Conservation (phyloP, 2,888 invertebrate genomes). For the Pocota personata region DNA sequence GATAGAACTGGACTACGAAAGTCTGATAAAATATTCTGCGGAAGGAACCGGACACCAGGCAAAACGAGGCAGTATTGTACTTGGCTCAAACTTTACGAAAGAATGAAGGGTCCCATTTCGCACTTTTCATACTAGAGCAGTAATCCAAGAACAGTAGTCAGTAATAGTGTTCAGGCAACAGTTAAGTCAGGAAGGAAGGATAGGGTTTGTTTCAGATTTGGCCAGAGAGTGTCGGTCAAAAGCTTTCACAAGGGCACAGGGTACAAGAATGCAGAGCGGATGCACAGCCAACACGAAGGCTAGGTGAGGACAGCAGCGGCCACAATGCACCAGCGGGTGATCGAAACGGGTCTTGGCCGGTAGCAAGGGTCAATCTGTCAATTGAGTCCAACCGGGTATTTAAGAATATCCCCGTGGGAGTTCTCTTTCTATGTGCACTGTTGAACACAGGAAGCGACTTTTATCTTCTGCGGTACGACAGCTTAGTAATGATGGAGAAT, state of each 20-base stretch:
- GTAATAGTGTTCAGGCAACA: background rate
- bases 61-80: constrained; percentile 11
- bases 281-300: background rate
- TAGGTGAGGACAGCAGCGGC: background rate
- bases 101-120: background rate
- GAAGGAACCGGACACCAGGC: constrained; percentile 25
- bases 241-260: background rate
- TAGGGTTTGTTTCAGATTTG: background rate
- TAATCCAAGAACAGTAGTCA: background rate
- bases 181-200: background rate
- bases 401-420: constrained; percentile 3
- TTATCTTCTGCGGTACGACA: background rate
- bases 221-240: background rate
- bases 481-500: background rate
- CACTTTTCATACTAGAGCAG: background rate
- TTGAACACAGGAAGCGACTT: background rate
- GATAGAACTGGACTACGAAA: constrained; percentile 1
- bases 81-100: constrained; percentile 9
- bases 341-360: background rate
- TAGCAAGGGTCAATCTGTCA: background rate
- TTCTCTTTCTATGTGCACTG: background rate
- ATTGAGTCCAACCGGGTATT: constrained; percentile 10
- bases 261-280: background rate
- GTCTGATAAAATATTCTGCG: constrained; percentile 8
- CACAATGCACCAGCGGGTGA: background rate